phyloP scores from a whole-genome alignment of 2,888 invertebrate genomes.

The Andrena minutula region DNA sequence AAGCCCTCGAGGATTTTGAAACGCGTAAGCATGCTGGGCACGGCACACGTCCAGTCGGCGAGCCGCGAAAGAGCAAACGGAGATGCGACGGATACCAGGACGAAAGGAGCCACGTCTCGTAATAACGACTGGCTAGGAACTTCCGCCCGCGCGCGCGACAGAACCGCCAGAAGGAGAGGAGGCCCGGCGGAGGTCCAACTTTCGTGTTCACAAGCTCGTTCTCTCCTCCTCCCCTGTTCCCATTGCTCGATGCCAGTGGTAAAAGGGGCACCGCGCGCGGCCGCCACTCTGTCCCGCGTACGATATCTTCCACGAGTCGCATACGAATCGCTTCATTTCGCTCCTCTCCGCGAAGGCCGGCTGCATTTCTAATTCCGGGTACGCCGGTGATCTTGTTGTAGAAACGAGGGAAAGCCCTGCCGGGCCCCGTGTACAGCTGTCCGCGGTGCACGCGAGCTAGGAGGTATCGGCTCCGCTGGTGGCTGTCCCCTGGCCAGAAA shows the following conservation, averaged over 20 bases:
- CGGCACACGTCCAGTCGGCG: slow-evolving; percentile 9
- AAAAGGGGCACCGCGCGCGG: slow-evolving; percentile 65
- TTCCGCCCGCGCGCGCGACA: slow-evolving; percentile 55
- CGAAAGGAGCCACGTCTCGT: slow-evolving; percentile 50
- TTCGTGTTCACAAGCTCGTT: slow-evolving; percentile 50
- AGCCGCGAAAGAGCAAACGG: background rate
- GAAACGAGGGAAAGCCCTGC: slow-evolving; percentile 22
- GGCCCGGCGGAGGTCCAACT: slow-evolving; percentile 35
- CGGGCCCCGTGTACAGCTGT: slow-evolving; percentile 7
- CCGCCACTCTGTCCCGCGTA: slow-evolving; percentile 54
- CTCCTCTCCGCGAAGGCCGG: slow-evolving; percentile 17
- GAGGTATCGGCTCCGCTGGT: background rate
- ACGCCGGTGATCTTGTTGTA: slow-evolving; percentile 32
- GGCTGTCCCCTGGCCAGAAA: slow-evolving; percentile 12
- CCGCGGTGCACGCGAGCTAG: background rate
- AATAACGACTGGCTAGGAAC: slow-evolving; percentile 49
- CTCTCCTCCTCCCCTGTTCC: slow-evolving; percentile 20
- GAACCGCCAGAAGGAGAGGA: slow-evolving; percentile 24
- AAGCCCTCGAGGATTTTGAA: slow-evolving; percentile 26
- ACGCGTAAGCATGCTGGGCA: slow-evolving; percentile 27
- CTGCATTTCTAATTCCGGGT: slow-evolving; percentile 63
- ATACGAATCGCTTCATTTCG: slow-evolving; percentile 80
- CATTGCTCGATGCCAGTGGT: slow-evolving; percentile 43
- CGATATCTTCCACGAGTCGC: slow-evolving; percentile 65
- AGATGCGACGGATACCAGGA: slow-evolving; percentile 42